Percentiles rank a stretch among this genome's conserved stretches.
Evolutionary conservation across 2,113 vertebrate species (phyloP).

Genomic region (Corapipo altera): DNA sequence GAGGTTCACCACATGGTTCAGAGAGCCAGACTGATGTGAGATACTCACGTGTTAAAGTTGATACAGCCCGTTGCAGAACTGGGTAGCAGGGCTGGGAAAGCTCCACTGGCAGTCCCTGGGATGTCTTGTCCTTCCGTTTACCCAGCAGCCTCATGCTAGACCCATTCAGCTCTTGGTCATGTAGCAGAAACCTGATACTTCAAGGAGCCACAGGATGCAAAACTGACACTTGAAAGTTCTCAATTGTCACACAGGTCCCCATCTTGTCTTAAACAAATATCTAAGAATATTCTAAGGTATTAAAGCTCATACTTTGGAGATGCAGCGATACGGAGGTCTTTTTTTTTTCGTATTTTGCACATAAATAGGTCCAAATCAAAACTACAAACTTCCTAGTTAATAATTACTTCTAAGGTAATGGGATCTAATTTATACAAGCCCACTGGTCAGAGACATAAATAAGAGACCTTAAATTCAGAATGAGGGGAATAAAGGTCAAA

Average conservation of each 20-base stretch:
- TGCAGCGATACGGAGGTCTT: neutral
- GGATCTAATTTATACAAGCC: constrained; percentile 36
- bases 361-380: constrained; percentile 56
- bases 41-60: accelerated
- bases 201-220: neutral
- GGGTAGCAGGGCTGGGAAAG: neutral
- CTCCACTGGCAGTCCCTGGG: accelerated
- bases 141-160: neutral
- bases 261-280: neutral
- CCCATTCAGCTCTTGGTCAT: neutral
- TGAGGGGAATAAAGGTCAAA: constrained; percentile 66
- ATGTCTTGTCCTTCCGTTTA: neutral
- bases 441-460: constrained; percentile 55
- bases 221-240: neutral
- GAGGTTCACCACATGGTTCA: neutral
- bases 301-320: neutral
- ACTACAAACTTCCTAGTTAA: constrained; percentile 33
- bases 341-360: constrained; percentile 39
- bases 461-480: constrained; percentile 67
- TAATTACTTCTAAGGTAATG: constrained; percentile 59
- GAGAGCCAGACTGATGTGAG: neutral
- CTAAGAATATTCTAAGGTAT: neutral
- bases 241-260: neutral
- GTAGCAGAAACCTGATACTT: neutral
- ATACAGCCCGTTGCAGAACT: neutral